A percentile compares a stretch with the other conserved stretches of the same genome.
Conservation (phyloP, 1,140 invertebrate species). For the Pristionchus pacificus region DNA sequence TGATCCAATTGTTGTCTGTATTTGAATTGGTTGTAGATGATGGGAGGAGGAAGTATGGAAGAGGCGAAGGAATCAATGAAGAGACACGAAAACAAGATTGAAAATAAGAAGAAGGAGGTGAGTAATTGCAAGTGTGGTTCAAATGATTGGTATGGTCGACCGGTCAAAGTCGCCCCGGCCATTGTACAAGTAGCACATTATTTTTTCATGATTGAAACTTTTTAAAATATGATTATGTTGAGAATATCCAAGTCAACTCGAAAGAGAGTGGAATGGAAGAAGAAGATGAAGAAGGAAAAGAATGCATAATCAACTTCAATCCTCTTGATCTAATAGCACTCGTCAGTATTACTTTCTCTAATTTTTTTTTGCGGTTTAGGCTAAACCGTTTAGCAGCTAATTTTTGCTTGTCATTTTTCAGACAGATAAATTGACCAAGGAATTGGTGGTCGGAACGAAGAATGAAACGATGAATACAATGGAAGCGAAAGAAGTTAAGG, state of each 20-base stretch:
- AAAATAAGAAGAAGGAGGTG: not conserved
- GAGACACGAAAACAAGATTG: too few relatives aligned
- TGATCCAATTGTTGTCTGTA: too few relatives aligned
- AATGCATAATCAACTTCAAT: not conserved
- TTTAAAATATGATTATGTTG: not conserved
- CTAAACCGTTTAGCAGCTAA: not conserved
- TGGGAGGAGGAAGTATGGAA: conserved; percentile 30
- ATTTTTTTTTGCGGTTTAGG: not conserved
- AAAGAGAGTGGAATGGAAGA: not conserved
- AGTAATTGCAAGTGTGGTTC: too few relatives aligned
- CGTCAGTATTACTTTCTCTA: not conserved
- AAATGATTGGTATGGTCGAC: too few relatives aligned
- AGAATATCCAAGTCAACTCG: not conserved
- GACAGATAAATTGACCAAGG: conserved; percentile 14
- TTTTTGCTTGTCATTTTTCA: not conserved
- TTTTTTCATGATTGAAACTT: too few relatives aligned
- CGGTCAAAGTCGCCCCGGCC: too few relatives aligned
- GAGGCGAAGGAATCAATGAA: too few relatives aligned
- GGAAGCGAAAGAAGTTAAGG: not conserved
- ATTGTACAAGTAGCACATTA: too few relatives aligned
- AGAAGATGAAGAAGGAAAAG: not conserved
- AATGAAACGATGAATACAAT: not conserved
- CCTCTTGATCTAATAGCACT: not conserved
- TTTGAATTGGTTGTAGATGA: too few relatives aligned
- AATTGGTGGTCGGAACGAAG: conserved; percentile 15